phyloP scores from a whole-genome alignment of 1,140 invertebrate species.

The Drosophila kanapiae region DNA sequence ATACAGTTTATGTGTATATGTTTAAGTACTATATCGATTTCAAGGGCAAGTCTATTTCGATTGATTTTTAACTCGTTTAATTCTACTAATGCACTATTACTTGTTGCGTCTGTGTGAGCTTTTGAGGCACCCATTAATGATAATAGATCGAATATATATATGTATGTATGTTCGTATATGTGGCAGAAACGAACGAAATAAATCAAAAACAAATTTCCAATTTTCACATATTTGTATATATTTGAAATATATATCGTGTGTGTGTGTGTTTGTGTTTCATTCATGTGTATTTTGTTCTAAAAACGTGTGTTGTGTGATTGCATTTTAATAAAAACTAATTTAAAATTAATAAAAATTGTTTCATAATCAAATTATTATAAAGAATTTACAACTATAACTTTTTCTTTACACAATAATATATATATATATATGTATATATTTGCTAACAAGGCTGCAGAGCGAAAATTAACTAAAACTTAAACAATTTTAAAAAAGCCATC shows the following conservation, averaged over 20 bases:
- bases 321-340: conserved; percentile 64
- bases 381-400: conserved; percentile 67
- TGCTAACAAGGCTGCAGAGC: conserved; percentile 56
- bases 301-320: conserved; percentile 66
- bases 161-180: not conserved
- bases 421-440: conserved; percentile 38
- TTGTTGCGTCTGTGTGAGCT: conserved; percentile 71
- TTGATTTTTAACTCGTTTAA: conserved; percentile 77
- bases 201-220: conserved; percentile 43
- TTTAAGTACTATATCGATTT: conserved; percentile 49
- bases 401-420: conserved; percentile 42
- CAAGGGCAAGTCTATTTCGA: conserved; percentile 69
- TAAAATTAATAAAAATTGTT: conserved; percentile 68
- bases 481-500: conserved; percentile 66
- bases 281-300: conserved; percentile 73
- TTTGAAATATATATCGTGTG: conserved; percentile 62
- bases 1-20: conserved; percentile 41
- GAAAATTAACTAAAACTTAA: conserved; percentile 78
- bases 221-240: conserved; percentile 60
- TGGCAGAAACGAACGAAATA: conserved; percentile 7
- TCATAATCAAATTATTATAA: conserved; percentile 64
- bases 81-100: conserved; percentile 78
- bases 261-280: conserved; percentile 37
- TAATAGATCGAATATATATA: conserved; percentile 27
- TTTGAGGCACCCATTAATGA: conserved; percentile 61